Evolutionary conservation across 2,113 vertebrate species (phyloP).

Genomic region (Phrynosoma blainvillii): DNA sequence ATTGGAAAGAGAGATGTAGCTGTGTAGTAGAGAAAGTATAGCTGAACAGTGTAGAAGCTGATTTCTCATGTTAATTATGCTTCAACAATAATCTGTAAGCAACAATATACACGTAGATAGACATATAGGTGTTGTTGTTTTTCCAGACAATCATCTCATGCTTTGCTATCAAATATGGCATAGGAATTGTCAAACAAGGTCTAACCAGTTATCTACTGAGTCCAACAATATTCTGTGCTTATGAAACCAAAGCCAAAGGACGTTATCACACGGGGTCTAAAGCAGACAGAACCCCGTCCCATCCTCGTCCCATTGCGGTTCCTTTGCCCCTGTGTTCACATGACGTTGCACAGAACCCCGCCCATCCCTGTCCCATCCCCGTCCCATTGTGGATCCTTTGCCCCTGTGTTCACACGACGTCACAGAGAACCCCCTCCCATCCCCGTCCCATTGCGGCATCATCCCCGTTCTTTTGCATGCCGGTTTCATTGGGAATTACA

Average conservation of each 20-base stretch:
- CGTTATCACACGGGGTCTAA: not conserved
- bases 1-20: not conserved
- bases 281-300: no score
- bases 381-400: no score
- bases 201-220: not conserved
- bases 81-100: not conserved
- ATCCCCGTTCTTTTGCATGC: no score
- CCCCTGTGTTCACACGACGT: no score
- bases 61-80: slow-evolving; percentile 22
- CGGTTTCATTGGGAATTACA: no score
- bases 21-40: slow-evolving; percentile 21
- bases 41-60: not conserved
- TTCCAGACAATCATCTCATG: not conserved
- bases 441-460: no score
- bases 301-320: no score
- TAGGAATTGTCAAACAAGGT: not conserved
- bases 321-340: no score
- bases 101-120: not conserved
- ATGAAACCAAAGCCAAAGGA: not conserved
- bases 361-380: no score
- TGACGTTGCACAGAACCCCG: no score
- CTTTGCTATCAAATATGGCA: slow-evolving; percentile 33
- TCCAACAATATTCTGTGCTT: not conserved
- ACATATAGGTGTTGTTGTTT: not conserved
- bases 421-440: no score